Evolutionary conservation across 1,140 invertebrate species (phyloP).

Genomic region (Polypedilum vanderplanki): DNA sequence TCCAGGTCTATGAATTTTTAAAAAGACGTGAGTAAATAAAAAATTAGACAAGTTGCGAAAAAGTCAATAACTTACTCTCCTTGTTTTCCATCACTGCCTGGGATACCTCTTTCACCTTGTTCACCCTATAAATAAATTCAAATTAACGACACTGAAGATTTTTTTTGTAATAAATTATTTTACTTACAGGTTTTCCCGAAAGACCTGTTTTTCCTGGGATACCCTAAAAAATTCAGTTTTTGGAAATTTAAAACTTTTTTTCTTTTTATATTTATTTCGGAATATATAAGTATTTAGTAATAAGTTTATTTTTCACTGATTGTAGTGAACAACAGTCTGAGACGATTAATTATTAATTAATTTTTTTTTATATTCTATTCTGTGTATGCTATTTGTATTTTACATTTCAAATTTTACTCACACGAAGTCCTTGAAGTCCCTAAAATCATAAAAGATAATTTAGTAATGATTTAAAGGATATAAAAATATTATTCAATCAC

Average conservation of each 20-base stretch:
- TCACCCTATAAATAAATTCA: not conserved
- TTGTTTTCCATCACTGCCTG: slow-evolving; percentile 67
- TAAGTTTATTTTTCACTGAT: too few species aligned
- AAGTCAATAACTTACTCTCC: slow-evolving; percentile 47
- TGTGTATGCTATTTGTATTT: too few species aligned
- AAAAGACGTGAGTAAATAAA: not conserved
- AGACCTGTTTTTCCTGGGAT: not conserved
- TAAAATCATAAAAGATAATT: not conserved
- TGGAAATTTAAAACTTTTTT: too few species aligned
- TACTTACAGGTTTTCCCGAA: slow-evolving; percentile 30
- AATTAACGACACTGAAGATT: not conserved
- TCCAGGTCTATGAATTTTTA: slow-evolving; percentile 45
- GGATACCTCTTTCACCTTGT: slow-evolving; percentile 63
- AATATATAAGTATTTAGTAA: too few species aligned
- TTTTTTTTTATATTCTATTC: not conserved
- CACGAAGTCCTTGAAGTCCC: not conserved
- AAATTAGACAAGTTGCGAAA: not conserved
- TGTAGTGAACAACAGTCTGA: too few species aligned
- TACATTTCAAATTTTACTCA: too few species aligned
- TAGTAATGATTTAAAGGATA: too few species aligned
- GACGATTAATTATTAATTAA: too few species aligned
- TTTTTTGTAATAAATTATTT: not conserved
- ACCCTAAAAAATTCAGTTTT: too few species aligned
- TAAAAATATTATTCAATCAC: not conserved
- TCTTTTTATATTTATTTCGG: too few species aligned